Base-by-base conservation (phyloP, 2,888 invertebrate species). In the Hyalella azteca region DNA sequence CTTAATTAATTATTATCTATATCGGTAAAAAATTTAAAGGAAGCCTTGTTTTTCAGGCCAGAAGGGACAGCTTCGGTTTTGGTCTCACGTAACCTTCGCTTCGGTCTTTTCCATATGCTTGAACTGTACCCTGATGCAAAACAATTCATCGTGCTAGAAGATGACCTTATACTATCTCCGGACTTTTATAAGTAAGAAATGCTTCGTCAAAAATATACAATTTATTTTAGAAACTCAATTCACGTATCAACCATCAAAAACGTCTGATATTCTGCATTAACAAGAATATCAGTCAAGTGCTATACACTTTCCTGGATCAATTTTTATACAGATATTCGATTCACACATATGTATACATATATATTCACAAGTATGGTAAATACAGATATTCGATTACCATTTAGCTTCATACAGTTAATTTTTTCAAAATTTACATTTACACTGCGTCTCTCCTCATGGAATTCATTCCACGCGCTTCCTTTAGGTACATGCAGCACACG, bases 401-500 rank as follows among this genome's bases (percentile, higher is more conserved):
- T n/a, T n/a, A n/a, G n/a, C n/a, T n/a, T n/a, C n/a, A n/a, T n/a
- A n/a, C n/a, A n/a, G 49, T 49, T 13, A n/a, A 13, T 5, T 49
- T 13, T 19, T 5, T 19, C 9, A 13, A 49, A 49, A 0, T 1
- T 49, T 49, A 49, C 9, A 49, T 49, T 19, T 49, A n/a, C 1
- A 19, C n/a, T 49, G 19, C 49, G 22, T 13, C 15, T n/a, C n/a
- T 5, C 45, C 45, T 11, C 9, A 45, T 11, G 9, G 45, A 45
- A 45, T 11, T 45, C 9, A 45, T 7, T 15, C 15, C 15, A 45
- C 45, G 45, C 9, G 15, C 15, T 45, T n/a, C 26, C 26, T 77
- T 3, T 79, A 84, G 84, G 59, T 84, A 81, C 59, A 84, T 84
- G 84, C 78, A 79, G 36, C 82, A 84, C 75, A 78, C 81, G 22